Evolutionary conservation across 2,113 vertebrate species (phyloP), one percentile per base, ranked within the genome.

Genomic region (Cygnus atratus): DNA sequence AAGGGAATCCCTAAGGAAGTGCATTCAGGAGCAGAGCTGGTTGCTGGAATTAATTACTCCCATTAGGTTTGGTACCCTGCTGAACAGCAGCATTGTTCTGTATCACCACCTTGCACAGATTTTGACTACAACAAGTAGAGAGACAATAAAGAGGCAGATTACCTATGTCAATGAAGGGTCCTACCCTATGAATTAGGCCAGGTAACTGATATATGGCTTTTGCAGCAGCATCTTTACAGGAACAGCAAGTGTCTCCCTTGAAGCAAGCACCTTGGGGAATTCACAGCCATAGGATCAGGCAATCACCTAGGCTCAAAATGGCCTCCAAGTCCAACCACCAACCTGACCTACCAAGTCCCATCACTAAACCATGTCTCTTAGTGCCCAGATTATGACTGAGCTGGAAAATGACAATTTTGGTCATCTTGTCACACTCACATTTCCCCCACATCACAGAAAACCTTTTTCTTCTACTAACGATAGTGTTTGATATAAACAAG

Each of bases 261-360:
- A 6, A 84, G 26, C 13, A 75, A 22, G 22, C 4, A 13, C 0
- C 0, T 33, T 6, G 3, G 17, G 10, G 3, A 63, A 75, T 75
- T 71, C 33, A 88, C 22, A 13, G 5, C 12, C 33, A 33, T 11
- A 41, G 62, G 28, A 65, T 41, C 37, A 65, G 19, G 11, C 7
- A 29, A 65, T 28, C 62, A 29, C 12, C 26, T 65, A 28, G 17
- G 37, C 62, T 65, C 17, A 28, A 41, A 41, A 41, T 29, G 17
- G 29, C 37, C 37, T 65, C 29, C 26, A 65, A 65, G 16, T 20
- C 39, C 62, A 41, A 29, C 37, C 17, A 29, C 6, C 39, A 65
- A 65, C 39, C 11, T 41, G 62, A 28, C 37, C 39, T 41, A 65
- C 24, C 16, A 11, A 28, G 17, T 41, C 28, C 37, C 26, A 63